Percentiles rank a stretch among this genome's conserved stretches.
These are phyloP conservation scores for Anolis carolinensis DNA, from an alignment of 2,113 vertebrate genomes.

Conservation along the genomic window DNA sequence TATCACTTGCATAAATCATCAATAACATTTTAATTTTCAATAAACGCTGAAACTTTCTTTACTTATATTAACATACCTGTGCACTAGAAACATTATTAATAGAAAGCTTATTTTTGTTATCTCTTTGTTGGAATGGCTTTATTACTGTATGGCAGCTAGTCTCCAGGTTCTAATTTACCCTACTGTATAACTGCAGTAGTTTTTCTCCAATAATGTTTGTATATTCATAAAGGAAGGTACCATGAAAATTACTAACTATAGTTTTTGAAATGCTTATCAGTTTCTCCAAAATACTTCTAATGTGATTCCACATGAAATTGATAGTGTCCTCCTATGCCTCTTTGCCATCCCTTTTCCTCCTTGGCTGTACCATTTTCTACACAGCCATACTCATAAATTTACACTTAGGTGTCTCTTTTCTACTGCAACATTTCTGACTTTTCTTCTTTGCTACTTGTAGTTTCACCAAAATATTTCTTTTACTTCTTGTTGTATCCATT, in stretches of 20 bases:
- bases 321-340: background rate
- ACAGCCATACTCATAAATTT: background rate
- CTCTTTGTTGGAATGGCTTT: background rate
- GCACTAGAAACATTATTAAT: background rate
- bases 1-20: background rate
- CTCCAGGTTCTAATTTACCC: background rate
- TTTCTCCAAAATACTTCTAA: background rate
- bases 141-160: background rate
- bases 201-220: background rate
- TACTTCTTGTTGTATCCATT: too few relatives aligned
- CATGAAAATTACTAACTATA: background rate
- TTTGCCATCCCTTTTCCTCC: background rate
- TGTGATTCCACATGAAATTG: background rate
- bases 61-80: background rate
- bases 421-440: too few relatives aligned
- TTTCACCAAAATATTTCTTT: too few relatives aligned
- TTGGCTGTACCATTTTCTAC: background rate
- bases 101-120: background rate
- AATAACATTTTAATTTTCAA: background rate
- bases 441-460: too few relatives aligned
- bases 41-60: background rate
- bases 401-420: too few relatives aligned
- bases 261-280: background rate
- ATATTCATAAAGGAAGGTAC: background rate
- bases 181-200: background rate